Evolutionary conservation across 2,888 invertebrate species (phyloP), one percentile per base, ranked within the genome.

Genomic region (Gastrophysa polygoni): DNA sequence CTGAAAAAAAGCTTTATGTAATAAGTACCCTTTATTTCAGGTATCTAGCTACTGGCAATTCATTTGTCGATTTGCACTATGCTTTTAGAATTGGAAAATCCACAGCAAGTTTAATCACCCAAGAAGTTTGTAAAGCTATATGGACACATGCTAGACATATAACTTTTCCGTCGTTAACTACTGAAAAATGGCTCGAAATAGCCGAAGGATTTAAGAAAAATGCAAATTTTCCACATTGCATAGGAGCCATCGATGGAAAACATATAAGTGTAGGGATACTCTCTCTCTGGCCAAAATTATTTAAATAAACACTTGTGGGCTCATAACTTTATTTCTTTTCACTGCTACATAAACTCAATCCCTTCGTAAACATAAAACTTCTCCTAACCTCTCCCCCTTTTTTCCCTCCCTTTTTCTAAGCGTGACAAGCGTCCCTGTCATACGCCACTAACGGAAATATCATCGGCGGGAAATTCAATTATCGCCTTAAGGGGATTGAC

Each of bases 111-210:
- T 47, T 16, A 43, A 55, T 63, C 32, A 51, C 62, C 48, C 57
- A 62, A 58, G 64, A 65, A 49, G 61, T 61, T 44, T 65, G 64
- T 59, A 51, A 54, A 49, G 58, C 58, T 52, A 61, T 64, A 51
- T 61, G 56, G 64, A 47, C 47, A 50, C 57, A 34, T 54, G 51
- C 46, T 47, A 48, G 21, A 49, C 34, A 52, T 51, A 58, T 20
- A 48, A 54, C 38, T 32, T 47, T 57, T 57, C 55, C 56, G 34
- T 47, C 17, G 60, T 49, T 58, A 56, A 59, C 56, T 48, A 54
- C 54, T 21, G 29, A 28, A 50, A 24, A 50, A 50, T 50, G 50
- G 17, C 49, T 50, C 29, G 6, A 57, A 20, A 49, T 48, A 34
- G 18, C 57, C n/a, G 49, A 57, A n/a, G 48, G 57, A 57, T 57